phyloP scores from a whole-genome alignment of 2,113 vertebrate genomes.

The Notothenia rossii region DNA sequence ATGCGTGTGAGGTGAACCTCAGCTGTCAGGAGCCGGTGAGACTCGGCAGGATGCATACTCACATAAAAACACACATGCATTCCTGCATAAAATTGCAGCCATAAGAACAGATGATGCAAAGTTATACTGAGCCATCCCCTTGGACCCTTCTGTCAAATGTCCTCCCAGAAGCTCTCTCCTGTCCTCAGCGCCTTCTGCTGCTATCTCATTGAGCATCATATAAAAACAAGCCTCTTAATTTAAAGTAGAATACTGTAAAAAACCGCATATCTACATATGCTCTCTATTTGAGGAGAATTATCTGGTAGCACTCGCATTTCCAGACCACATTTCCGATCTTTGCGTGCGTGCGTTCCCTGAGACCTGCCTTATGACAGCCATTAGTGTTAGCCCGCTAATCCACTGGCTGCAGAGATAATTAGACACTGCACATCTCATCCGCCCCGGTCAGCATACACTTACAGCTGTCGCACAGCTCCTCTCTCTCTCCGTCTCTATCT shows the following conservation, averaged over 20 bases:
- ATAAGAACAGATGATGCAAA: not conserved
- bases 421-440: constrained; percentile 58
- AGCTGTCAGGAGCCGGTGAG: constrained; percentile 38
- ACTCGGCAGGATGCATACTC: not conserved
- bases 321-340: constrained; percentile 6
- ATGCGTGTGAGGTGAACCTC: constrained; percentile 22
- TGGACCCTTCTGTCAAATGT: not conserved
- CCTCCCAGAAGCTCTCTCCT: not conserved
- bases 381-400: constrained; percentile 57
- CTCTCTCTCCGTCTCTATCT: not conserved
- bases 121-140: not conserved
- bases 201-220: not conserved
- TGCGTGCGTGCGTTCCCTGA: not conserved
- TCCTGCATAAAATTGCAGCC: constrained; percentile 6
- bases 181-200: constrained; percentile 4
- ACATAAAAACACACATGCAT: constrained; percentile 4
- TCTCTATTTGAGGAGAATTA: constrained; percentile 6
- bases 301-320: constrained; percentile 2
- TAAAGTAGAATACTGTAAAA: not conserved
- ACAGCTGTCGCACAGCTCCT: constrained; percentile 33
- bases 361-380: constrained; percentile 44
- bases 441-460: constrained; percentile 20
- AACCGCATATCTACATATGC: not conserved
- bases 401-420: constrained; percentile 57
- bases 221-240: not conserved